Evolutionary conservation across 2,113 vertebrate species (phyloP).

Genomic region (Loxodonta africana): DNA sequence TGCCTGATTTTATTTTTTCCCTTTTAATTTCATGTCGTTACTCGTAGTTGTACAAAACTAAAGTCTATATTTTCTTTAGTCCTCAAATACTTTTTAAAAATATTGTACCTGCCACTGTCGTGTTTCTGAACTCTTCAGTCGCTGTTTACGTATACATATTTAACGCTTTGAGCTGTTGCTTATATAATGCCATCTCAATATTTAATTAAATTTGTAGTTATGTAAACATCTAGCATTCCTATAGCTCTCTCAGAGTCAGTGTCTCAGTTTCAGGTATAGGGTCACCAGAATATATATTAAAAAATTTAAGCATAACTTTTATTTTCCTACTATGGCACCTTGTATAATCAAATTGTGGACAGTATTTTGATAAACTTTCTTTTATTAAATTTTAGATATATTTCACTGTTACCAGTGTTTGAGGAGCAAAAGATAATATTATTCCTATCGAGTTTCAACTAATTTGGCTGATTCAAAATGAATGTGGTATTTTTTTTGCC

Average conservation of each 20-base stretch:
- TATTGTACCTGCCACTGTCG: not conserved
- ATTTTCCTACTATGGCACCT: not conserved
- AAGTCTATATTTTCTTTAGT: conserved; percentile 44
- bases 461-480: not conserved
- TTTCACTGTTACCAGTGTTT: not conserved
- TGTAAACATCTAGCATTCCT: not conserved
- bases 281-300: not conserved
- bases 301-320: not conserved
- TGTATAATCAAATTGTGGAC: not conserved
- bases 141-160: not conserved
- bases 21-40: conserved; percentile 51
- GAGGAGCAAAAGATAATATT: not conserved
- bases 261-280: not conserved
- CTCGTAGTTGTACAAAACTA: conserved; percentile 57
- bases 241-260: not conserved
- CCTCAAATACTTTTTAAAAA: not conserved
- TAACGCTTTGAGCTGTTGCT: not conserved
- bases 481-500: not conserved
- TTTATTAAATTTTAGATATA: not conserved
- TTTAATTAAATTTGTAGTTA: not conserved
- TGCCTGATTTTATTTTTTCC: conserved; percentile 42
- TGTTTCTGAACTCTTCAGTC: not conserved
- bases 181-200: not conserved
- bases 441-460: not conserved
- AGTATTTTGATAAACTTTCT: not conserved